These are phyloP conservation scores for Acipenser transmontanus DNA, from an alignment of 2,797 vertebrate genomes.

Conservation along the genomic window DNA sequence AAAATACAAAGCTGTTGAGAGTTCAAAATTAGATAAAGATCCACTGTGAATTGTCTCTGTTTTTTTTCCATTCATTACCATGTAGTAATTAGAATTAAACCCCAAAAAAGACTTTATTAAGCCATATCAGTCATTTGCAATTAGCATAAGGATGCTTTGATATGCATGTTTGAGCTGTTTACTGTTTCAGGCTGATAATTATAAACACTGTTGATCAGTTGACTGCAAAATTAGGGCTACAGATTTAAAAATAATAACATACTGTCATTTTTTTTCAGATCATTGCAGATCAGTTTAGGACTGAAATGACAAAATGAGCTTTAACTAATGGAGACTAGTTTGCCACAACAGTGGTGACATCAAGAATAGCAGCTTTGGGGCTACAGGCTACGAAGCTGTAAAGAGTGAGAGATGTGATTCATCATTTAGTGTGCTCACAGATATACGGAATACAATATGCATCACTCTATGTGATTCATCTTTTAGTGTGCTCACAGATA, in stretches of 20 bases:
- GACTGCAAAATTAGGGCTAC: neutral
- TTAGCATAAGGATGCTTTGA: neutral
- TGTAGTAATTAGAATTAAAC: neutral
- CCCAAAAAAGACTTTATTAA: neutral
- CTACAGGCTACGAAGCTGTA: too few relatives aligned
- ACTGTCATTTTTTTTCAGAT: neutral
- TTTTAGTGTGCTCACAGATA: too few relatives aligned
- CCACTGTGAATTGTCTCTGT: neutral
- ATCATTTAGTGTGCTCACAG: too few relatives aligned
- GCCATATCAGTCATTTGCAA: constrained; percentile 5
- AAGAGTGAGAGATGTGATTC: too few relatives aligned
- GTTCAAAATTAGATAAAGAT: neutral
- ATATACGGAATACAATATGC: too few relatives aligned
- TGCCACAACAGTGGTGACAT: too few relatives aligned
- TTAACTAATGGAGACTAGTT: too few relatives aligned
- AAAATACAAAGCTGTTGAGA: neutral
- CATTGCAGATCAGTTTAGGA: too few relatives aligned
- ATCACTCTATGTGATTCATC: too few relatives aligned
- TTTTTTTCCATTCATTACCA: neutral
- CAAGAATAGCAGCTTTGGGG: too few relatives aligned
- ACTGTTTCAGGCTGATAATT: constrained; percentile 1
- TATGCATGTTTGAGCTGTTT: neutral
- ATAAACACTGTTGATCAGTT: neutral
- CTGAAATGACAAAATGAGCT: too few relatives aligned
- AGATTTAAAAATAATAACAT: neutral